Base-by-base conservation (phyloP, 2,797 vertebrate species). In the Ctenochaetus hawaiiensis region DNA sequence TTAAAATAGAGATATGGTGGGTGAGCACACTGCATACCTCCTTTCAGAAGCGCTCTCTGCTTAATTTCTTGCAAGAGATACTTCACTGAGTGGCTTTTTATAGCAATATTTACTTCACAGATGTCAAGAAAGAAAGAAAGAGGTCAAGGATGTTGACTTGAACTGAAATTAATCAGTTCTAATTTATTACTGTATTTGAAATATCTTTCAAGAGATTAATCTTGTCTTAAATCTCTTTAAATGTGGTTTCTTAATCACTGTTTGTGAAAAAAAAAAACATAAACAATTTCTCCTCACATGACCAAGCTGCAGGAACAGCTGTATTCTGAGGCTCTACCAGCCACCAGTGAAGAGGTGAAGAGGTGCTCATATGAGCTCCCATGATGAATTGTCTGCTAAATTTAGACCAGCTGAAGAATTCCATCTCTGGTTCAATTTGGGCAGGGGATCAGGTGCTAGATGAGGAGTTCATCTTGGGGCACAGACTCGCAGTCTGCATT, bases 371-470 rank as follows among this genome's bases (percentile, higher is more conserved):
- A 67, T 77, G 71, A 85, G 76, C 78, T 77, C 74, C 77, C 69
- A 34, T 80, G 81, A 89, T 87, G 76, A 88, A 93, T 91, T 81
- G 74, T 78, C 48, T 11, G 82, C 91, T 90, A 92, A 85, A 89
- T 91, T 88, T 92, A 93, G 89, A 85, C 66, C 47, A 61, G 63
- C 77, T 68, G 62, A 89, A 89, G 76, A 93, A 89, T 93, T 75
- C 71, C 72, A 81, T 87, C 85, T 82, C 83, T 84, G 80, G 68
- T 68, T 86, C 80, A 85, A 48, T 89, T 88, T 85, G 80, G 76
- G 79, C 62, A 71, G 60, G 59, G 67, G 84, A 83, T 90, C 83
- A 84, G 84, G 67, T 84, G 82, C 51, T 63, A 44, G 70, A 82
- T 41, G 23, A 80, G 75, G 69, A 83, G 81, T 82, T 90, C 71